phyloP scores from a whole-genome alignment of 2,113 vertebrate species.

The Apus apus region DNA sequence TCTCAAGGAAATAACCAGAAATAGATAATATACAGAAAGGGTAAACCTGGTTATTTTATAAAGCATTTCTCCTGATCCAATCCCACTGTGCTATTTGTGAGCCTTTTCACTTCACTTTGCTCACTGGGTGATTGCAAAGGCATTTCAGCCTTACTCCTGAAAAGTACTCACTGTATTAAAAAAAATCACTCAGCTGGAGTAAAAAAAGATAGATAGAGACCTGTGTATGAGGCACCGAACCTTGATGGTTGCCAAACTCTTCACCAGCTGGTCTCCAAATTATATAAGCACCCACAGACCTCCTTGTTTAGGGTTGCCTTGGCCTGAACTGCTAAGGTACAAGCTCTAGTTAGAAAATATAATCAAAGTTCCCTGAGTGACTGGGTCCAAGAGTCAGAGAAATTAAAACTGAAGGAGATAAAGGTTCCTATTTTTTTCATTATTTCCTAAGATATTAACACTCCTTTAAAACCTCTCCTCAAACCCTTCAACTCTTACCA shows the following conservation, averaged over 20 bases:
- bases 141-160: neutral
- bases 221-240: neutral
- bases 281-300: neutral
- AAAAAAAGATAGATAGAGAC: neutral
- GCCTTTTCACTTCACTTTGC: neutral
- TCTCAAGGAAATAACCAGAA: slow-evolving; percentile 6
- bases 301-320: neutral
- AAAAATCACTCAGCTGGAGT: neutral
- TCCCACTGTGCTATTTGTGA: neutral
- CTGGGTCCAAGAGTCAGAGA: neutral
- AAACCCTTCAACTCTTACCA: neutral
- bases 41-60: neutral
- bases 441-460: neutral
- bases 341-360: neutral
- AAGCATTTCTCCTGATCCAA: neutral
- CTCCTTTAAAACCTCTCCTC: neutral
- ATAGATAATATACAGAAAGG: neutral
- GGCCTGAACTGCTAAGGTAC: neutral
- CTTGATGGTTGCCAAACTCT: neutral
- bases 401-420: neutral
- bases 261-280: neutral
- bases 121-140: neutral
- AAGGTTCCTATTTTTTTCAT: neutral
- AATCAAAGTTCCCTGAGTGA: neutral
- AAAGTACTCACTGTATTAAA: neutral